Evolutionary conservation across 2,113 vertebrate species (phyloP), one percentile per base, ranked within the genome.

Genomic region (Pollachius pollachius): DNA sequence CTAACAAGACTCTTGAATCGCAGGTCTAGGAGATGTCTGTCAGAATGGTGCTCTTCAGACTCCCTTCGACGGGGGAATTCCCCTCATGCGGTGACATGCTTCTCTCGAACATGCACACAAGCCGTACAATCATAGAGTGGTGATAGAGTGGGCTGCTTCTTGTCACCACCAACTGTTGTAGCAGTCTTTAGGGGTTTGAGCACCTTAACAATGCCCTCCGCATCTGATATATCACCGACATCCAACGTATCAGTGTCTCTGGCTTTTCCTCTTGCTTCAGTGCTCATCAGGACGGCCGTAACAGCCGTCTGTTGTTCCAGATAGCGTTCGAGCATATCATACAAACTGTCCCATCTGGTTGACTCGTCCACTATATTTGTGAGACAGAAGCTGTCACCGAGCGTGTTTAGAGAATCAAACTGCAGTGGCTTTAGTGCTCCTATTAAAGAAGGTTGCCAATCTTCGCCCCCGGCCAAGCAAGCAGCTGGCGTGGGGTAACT

Each of bases 401-500:
- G 37, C 15, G 15, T 66, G 65, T 66, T 66, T 52, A 64, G 9
- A 37, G 30, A 25, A 23, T 27, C 30, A 64, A 64, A 64, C 62
- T 30, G 27, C 62, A 23, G 27, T 64, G 62, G 62, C 27, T 30
- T 23, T 64, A 27, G 21, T 27, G 62, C 62, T 64, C 62, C 62
- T 23, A 27, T 64, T 27, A 64, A 64, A 64, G 62, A 64, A 64
- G 62, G 62, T 34, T 1, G 62, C 62, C 62, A 64, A 23, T 64
- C 62, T 23, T 64, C 23, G 62, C 62, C 37, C 4, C 23, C 62
- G 30, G 62, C 62, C 62, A 64, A 64, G 62, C 62, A 64, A 30
- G 25, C 27, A 13, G 62, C 62, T 64, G 62, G 30, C 21, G 25
- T 3, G 25, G 27, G 23, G 21, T 34, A 64, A 27, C 25, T 64